Base-by-base conservation (phyloP, 2,888 invertebrate genomes). In the Drosophila diplacantha region DNA sequence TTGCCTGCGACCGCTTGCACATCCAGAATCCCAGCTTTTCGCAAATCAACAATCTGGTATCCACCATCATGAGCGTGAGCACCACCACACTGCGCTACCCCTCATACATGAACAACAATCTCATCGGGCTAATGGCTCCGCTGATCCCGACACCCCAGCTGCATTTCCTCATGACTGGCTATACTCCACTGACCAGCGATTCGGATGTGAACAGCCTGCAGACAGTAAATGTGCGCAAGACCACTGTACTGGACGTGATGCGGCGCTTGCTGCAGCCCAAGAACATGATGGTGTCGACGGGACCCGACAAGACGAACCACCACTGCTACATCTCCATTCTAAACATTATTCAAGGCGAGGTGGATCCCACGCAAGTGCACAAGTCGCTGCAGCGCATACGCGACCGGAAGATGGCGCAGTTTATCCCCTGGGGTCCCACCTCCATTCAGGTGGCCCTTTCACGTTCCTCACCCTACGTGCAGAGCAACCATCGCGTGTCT, bases 231-330 rank as follows among this genome's bases (percentile, higher is more conserved):
- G 93, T 97, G 24, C 91, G 98, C 32, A 98, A 98, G 90, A 99
- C 99, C 0, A 98, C 99, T 32, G 99, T 99, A 1, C 89, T 98
- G 73, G 99, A 99, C 89, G 99, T 99, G 29, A 99, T 99, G 98
- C 91, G 99, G 72, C 91, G 99, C 59, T 90, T 99, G 54, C 89
- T 99, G 54, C 99, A 99, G 88, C 98, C 99, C 9, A 98, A 98
- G 90, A 99, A 99, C 88, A 98, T 99, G 98, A 99, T 99, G 99
- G 98, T 99, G 1, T 98, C 98, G 0, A 96, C 98, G 5, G 95
- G 96, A 16, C 93, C 95, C 11, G 97, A 98, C 87, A 92, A 97
- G 81, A 94, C 93, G 70, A 93, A 94, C 63, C 93, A 94, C 65
- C 96, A 96, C 90, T 98, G 98, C 88, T 99, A 98, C 88, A 97